Percentiles rank a stretch among this genome's conserved stretches.
phyloP scores from a whole-genome alignment of 2,888 invertebrate species.

The Cephonodes hylas region DNA sequence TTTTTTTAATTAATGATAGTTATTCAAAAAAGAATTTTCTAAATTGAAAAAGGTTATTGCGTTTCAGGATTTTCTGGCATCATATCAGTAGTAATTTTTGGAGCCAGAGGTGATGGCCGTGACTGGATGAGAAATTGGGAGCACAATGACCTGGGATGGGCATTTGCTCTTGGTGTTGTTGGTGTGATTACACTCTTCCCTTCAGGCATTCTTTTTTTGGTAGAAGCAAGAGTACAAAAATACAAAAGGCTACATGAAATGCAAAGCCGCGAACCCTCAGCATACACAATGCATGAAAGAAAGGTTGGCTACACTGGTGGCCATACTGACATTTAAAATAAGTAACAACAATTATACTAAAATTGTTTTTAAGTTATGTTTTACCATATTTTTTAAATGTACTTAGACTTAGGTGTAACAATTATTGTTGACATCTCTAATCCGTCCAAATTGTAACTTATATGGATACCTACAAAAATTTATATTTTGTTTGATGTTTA shows the following conservation, averaged over 20 bases:
- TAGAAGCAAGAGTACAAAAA: constrained; percentile 90
- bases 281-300: constrained; percentile 85
- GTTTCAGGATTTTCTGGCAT: constrained; percentile 88
- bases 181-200: constrained; percentile 89
- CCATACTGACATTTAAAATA: constrained; percentile 86
- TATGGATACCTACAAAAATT: background rate
- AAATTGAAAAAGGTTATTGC: constrained; percentile 14
- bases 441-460: background rate
- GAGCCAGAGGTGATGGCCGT: constrained; percentile 93
- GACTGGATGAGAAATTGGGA: constrained; percentile 99
- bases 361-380: background rate
- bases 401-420: background rate
- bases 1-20: too few relatives aligned
- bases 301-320: constrained; percentile 79
- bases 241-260: constrained; percentile 87
- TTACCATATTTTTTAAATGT: background rate
- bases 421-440: background rate
- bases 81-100: constrained; percentile 93
- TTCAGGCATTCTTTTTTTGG: constrained; percentile 89
- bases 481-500: background rate
- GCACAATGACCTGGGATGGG: constrained; percentile 97
- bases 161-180: constrained; percentile 91
- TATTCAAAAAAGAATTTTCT: too few relatives aligned
- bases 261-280: constrained; percentile 83
- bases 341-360: background rate